phyloP scores from a whole-genome alignment of 2,888 invertebrate genomes.

The Leptinotarsa juncta region DNA sequence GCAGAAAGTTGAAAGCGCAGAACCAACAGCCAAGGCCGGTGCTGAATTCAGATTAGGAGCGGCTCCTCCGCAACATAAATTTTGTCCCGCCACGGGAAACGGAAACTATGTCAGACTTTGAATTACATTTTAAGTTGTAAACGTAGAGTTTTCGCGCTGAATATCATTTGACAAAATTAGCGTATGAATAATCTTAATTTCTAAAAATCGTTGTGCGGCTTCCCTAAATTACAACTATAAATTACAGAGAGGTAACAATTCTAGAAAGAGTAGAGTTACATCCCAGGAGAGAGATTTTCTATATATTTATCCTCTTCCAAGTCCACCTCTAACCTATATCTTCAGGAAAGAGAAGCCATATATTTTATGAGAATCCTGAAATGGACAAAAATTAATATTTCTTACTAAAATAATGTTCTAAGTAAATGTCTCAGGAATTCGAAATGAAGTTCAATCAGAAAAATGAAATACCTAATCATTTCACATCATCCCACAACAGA shows the following conservation, averaged over 20 bases:
- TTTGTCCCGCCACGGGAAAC: conserved; percentile 51
- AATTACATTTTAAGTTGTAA: conserved; percentile 53
- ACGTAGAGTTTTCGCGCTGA: conserved; percentile 49
- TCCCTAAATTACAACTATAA: neutral
- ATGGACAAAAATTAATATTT: no score
- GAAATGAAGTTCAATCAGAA: no score
- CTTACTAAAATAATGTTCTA: no score
- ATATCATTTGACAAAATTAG: conserved; percentile 27
- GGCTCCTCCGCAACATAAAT: conserved; percentile 51
- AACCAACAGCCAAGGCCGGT: conserved; percentile 39
- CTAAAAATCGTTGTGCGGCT: conserved; percentile 5
- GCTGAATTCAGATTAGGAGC: conserved; percentile 50
- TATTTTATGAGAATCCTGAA: no score
- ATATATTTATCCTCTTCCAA: no score
- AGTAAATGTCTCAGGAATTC: no score
- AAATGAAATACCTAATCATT: no score
- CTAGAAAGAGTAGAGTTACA: neutral
- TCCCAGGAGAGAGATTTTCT: no score
- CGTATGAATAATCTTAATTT: conserved; percentile 25
- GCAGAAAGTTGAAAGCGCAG: conserved; percentile 38
- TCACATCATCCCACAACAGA: no score
- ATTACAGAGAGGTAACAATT: neutral
- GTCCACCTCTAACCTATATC: no score
- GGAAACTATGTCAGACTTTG: conserved; percentile 53
- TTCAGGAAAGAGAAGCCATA: no score